phyloP scores from a whole-genome alignment of 1,140 invertebrate species.

The Drosophila leontia region DNA sequence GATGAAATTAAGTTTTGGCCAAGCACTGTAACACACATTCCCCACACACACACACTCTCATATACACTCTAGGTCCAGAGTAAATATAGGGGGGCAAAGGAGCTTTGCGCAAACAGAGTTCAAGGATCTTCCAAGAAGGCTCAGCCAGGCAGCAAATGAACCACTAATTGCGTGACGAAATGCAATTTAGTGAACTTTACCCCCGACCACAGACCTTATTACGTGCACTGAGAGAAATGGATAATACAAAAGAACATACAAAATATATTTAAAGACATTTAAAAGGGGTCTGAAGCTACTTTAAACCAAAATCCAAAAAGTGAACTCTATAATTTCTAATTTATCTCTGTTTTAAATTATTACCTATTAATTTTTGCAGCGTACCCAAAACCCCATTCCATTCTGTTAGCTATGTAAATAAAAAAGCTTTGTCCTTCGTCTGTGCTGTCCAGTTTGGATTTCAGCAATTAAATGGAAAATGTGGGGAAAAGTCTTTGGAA shows the following conservation, averaged over 20 bases:
- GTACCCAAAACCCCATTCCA: neutral
- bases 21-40: slow-evolving; percentile 26
- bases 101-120: slow-evolving; percentile 47
- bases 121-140: slow-evolving; percentile 49
- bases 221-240: neutral
- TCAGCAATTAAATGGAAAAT: slow-evolving; percentile 47
- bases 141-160: slow-evolving; percentile 78
- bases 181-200: slow-evolving; percentile 83
- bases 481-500: slow-evolving; percentile 27
- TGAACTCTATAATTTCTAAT: rapidly evolving
- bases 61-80: slow-evolving; percentile 5
- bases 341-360: neutral
- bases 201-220: slow-evolving; percentile 33
- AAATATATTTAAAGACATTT: neutral
- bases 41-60: slow-evolving; percentile 13
- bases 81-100: slow-evolving; percentile 27
- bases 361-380: neutral
- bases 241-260: neutral
- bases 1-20: slow-evolving; percentile 80
- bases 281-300: neutral
- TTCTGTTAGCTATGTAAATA: slow-evolving; percentile 26
- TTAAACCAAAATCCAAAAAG: neutral
- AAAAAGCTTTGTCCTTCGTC: slow-evolving; percentile 18
- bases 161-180: slow-evolving; percentile 85
- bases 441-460: slow-evolving; percentile 33